Base-by-base conservation (phyloP, 2,113 vertebrate genomes). In the Steatornis caripensis region DNA sequence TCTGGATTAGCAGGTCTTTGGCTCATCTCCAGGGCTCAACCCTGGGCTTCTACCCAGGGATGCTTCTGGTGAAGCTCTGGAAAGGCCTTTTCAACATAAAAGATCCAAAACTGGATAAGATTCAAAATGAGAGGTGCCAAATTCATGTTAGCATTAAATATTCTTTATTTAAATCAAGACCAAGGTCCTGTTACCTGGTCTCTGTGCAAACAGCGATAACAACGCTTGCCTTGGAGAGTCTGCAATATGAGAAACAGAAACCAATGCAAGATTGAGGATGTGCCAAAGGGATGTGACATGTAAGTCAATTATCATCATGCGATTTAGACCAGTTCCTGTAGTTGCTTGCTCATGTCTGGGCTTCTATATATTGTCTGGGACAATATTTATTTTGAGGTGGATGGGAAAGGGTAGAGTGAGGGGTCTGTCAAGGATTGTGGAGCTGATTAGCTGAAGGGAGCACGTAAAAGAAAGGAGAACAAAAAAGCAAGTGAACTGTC, bases 131-230 rank as follows among this genome's bases (percentile, higher is more conserved):
- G 53, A 64, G 30, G 68, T 89, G 57, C 29, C n/a, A 87, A 84
- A 87, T 57, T 82, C 74, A 57, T 46, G 13, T 79, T 83, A 77
- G 18, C 29, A 64, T 58, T 93, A 90, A 93, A 91, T 91, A 88
- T 79, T 88, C 64, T 76, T 92, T 81, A 96, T 94, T 95, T 60
- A 79, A 79, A 62, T 84, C 65, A 76, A 86, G 79, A 92, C 72
- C 45, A 61, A 90, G 61, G 41, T 71, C 34, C 53, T 18, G 2
- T 69, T 84, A 2, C 2, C 64, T 55, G 46, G 16, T 39, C 58
- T 74, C 46, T 68, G 15, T 75, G 45, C 23, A 84, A 87, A 79
- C 24, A 84, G 6, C 51, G 34, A 45, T 48, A 78, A n/a, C 9
- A 51, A 11, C 24, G 12, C 61, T 92, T 95, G 55, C 55, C 53